Base-by-base conservation (phyloP, 1,140 invertebrate species). In the Solenopsis fugax region DNA sequence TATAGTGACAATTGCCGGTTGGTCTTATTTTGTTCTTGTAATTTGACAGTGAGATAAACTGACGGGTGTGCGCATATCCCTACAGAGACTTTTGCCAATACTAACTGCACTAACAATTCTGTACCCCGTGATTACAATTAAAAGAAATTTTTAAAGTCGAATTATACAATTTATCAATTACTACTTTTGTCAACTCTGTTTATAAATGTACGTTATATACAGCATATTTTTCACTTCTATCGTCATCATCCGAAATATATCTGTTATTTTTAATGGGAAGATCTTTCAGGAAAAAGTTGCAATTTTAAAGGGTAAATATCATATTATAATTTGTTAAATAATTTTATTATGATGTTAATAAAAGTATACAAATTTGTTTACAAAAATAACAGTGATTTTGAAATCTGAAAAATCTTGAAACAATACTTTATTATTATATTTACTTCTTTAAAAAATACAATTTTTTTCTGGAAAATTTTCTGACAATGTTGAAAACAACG, bases 231-330 rank as follows among this genome's bases (percentile, higher is more conserved):
- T 37, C 9, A 13, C 18, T 65, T 0, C 4, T 65, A 65, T 37
- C 18, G 34, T 65, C 18, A 37, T 18, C 9, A 34, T 37, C 9
- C 9, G n/a, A 64, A 64, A 64, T 64, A 10, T 37, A 6, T 9
- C 16, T 18, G 60, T 64, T 64, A 64, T 64, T 64, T 64, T 64
- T 64, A 64, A 64, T 7, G n/a, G n/a, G n/a, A 64, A 37, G 60
- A 16, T 34, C 29, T 64, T 64, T 56, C 7, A 34, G 10, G 60
- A 13, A 64, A 5, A 34, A 64, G 29, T 62, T 34, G 60, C 6
- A 7, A 7, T 34, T 13, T 64, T 7, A 34, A 34, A 62, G 13
- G 12, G 4, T 58, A 12, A 24, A 24, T 58, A 24, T 58, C 12
- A 58, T 24, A 6, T 54, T 29, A n/a, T n/a, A n/a, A n/a, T n/a